A percentile compares a stretch with the other conserved stretches of the same genome.
These are phyloP conservation scores for Lepidurus packardi DNA, from an alignment of 1,140 invertebrate genomes.

Conservation along the genomic window DNA sequence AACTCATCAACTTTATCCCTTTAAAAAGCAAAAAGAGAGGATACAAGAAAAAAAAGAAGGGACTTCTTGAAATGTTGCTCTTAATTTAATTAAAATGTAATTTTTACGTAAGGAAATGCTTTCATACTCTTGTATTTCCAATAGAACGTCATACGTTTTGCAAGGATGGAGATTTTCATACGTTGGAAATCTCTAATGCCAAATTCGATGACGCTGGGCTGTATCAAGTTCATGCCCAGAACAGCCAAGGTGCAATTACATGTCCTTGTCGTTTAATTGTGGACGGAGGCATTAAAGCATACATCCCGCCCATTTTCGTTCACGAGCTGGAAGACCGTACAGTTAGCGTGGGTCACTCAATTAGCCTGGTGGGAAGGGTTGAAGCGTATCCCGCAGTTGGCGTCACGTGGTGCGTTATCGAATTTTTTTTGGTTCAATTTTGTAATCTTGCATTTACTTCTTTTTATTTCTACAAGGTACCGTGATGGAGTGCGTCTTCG, in stretches of 20 bases:
- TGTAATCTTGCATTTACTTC: neutral
- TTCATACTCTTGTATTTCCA: constrained; percentile 28
- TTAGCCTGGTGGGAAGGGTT: constrained; percentile 62
- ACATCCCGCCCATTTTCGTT: constrained; percentile 69
- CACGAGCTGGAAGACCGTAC: constrained; percentile 55
- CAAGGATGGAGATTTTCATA: constrained; percentile 68
- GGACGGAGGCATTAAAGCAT: constrained; percentile 73
- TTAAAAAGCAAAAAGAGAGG: no score
- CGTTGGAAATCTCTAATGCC: constrained; percentile 73
- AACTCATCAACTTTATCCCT: neutral
- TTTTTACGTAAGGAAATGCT: neutral
- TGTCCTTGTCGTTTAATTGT: constrained; percentile 74
- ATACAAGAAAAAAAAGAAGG: no score
- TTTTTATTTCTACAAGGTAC: constrained; percentile 48
- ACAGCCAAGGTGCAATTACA: constrained; percentile 72
- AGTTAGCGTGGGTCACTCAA: constrained; percentile 54
- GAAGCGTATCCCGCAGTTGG: constrained; percentile 75
- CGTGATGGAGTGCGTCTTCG: constrained; percentile 63
- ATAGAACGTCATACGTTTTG: constrained; percentile 53
- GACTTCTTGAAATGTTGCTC: neutral
- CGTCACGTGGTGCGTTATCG: constrained; percentile 62
- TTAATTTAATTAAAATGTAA: constrained; percentile 34
- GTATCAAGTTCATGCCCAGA: constrained; percentile 73
- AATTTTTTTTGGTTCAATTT: neutral
- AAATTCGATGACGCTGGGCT: constrained; percentile 70